phyloP scores from a whole-genome alignment of 2,113 vertebrate species.

The Tetraodon nigroviridis region DNA sequence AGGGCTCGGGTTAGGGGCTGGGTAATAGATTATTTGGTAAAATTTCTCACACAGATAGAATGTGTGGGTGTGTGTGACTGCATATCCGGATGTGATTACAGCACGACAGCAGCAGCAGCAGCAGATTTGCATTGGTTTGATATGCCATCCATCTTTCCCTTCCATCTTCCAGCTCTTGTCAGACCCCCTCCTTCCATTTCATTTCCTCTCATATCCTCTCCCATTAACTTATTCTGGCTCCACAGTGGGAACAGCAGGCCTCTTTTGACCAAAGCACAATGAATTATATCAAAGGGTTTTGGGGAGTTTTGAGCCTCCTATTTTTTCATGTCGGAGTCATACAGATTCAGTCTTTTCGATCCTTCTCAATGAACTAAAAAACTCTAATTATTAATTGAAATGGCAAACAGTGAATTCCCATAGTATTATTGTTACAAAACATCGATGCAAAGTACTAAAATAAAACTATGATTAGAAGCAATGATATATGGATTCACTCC shows the following conservation, averaged over 20 bases:
- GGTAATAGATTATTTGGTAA: too few species aligned
- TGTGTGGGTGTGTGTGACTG: neutral
- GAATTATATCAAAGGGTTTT: conserved; percentile 1
- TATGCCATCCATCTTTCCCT: conserved; percentile 45
- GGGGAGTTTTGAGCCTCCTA: neutral
- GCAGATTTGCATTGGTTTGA: conserved; percentile 59
- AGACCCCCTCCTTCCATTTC: conserved; percentile 25
- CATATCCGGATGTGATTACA: conserved; percentile 45
- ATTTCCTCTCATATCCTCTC: conserved; percentile 33
- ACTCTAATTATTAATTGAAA: too few species aligned
- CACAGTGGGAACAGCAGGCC: neutral
- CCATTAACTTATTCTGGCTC: conserved; percentile 10
- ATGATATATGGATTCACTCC: neutral
- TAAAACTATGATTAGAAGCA: neutral
- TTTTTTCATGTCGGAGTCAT: neutral
- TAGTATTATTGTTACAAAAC: neutral
- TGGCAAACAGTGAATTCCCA: too few species aligned
- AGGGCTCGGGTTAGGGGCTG: too few species aligned
- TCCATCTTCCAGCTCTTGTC: conserved; percentile 25
- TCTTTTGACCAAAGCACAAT: conserved; percentile 9
- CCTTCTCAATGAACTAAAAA: too few species aligned
- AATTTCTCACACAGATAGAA: too few species aligned
- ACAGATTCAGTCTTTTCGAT: too few species aligned
- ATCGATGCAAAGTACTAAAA: neutral
- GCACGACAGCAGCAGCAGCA: neutral